Evolutionary conservation across 2,113 vertebrate genomes (phyloP), one percentile per base, ranked within the genome.

Genomic region (Stomatorhinus ivindoensis): DNA sequence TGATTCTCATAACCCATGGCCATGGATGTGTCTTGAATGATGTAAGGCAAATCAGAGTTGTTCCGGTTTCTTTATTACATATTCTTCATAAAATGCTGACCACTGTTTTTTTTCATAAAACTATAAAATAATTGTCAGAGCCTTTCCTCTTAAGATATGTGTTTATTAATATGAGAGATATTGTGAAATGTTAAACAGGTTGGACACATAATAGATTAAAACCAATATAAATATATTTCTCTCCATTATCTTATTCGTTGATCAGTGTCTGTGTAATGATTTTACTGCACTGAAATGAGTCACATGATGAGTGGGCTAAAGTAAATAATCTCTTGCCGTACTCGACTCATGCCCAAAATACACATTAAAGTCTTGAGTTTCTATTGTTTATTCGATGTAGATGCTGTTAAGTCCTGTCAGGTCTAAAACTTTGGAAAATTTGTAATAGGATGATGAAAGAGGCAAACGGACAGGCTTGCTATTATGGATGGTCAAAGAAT

Each of bases 341-440:
- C 85, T 55, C 17, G 27, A 8, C 19, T 87, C 17, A 53, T 2
- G 31, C 11, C 47, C 82, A 47, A 47, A 84, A 47, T 24, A 47
- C 6, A 47, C 44, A 82, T 47, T 84, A 84, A 84, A 42, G 76
- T 84, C 82, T 84, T 84, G 19, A 82, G 42, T n/a, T 84, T 84
- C 21, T n/a, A 84, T 47, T 80, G 73, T 80, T 80, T 80, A 42
- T 84, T 24, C n/a, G 82, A 84, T 47, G 39, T 84, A 47, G 82
- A 47, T 84, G 35, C 73, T 80, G 82, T 84, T 42, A 84, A 46
- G 82, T 84, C 82, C 82, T 84, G 82, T 84, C 39, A 84, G 42
- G 82, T 84, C 19, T 84, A 46, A 80, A 42, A 42, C 35, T 84
- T 44, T 4, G 44, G 80, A 83, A 83, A 46, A 21, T 83, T 42